Evolutionary conservation across 2,113 vertebrate species (phyloP).

Genomic region (Bos javanicus): DNA sequence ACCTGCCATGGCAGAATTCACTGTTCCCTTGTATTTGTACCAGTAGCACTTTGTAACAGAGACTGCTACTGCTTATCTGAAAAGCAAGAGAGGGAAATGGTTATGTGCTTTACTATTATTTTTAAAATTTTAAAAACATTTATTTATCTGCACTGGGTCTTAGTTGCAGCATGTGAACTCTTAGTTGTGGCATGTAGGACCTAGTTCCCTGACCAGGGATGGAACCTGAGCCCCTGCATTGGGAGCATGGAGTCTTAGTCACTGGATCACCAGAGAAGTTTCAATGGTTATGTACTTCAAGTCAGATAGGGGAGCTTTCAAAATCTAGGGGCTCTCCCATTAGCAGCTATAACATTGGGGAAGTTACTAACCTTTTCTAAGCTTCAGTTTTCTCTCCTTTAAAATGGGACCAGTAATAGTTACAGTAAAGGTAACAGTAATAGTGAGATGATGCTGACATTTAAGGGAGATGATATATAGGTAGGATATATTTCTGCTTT

Average conservation of each 20-base stretch:
- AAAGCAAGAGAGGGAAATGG: background rate
- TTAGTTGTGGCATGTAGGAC: background rate
- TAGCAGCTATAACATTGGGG: background rate
- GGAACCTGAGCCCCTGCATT: background rate
- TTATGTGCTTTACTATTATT: background rate
- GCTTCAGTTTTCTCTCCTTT: background rate
- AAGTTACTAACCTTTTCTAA: background rate
- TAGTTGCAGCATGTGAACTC: background rate
- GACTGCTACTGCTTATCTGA: background rate
- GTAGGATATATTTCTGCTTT: background rate
- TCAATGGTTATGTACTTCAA: background rate
- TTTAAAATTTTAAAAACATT: background rate
- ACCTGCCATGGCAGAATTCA: background rate
- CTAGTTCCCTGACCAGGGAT: background rate
- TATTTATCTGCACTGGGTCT: background rate
- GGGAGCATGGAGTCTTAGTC: background rate
- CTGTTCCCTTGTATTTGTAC: background rate
- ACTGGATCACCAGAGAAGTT: background rate
- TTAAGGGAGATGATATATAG: too few relatives aligned
- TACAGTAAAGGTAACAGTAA: background rate
- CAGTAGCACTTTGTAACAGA: background rate
- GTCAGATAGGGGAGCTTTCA: background rate
- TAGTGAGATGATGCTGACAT: background rate
- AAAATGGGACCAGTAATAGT: background rate
- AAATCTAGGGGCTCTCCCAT: background rate